Percentiles rank a stretch among this genome's conserved stretches.
These are phyloP conservation scores for Bombus picipes DNA, from an alignment of 1,140 invertebrate species.

Conservation along the genomic window DNA sequence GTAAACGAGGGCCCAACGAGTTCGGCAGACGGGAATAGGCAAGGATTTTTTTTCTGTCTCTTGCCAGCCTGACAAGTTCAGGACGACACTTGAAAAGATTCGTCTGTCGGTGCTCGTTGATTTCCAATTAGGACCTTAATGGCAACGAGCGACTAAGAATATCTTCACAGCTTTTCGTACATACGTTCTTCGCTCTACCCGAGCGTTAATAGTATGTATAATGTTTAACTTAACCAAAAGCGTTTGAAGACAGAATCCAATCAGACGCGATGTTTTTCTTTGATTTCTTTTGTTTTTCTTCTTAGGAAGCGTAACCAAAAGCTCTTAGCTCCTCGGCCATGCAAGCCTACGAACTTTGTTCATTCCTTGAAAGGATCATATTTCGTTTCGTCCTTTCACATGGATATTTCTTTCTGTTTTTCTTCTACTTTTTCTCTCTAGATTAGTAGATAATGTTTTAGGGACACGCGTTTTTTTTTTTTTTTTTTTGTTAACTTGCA, in stretches of 20 bases:
- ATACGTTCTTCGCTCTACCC: background rate
- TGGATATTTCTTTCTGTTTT: background rate
- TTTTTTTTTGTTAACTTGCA: background rate
- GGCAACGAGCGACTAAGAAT: slow-evolving; percentile 8
- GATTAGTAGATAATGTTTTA: background rate
- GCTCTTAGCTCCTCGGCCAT: slow-evolving; percentile 38
- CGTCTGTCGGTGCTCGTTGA: background rate
- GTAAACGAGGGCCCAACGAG: slow-evolving; percentile 7
- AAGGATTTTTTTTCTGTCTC: background rate
- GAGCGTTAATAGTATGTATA: background rate
- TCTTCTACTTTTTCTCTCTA: background rate
- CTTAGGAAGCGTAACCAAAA: slow-evolving; percentile 41
- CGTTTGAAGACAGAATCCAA: background rate
- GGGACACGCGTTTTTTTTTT: background rate
- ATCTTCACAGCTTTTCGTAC: background rate
- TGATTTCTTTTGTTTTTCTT: background rate
- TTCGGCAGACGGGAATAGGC: background rate
- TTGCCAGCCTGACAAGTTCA: background rate
- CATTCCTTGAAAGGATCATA: slow-evolving; percentile 56
- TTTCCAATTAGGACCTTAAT: background rate
- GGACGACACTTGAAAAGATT: background rate
- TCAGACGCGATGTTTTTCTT: background rate
- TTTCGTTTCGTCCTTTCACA: slow-evolving; percentile 20
- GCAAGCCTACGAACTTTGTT: slow-evolving; percentile 30
- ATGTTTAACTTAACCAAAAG: background rate